Base-by-base conservation (phyloP, 2,888 invertebrate genomes). In the Embidobia sp. region DNA sequence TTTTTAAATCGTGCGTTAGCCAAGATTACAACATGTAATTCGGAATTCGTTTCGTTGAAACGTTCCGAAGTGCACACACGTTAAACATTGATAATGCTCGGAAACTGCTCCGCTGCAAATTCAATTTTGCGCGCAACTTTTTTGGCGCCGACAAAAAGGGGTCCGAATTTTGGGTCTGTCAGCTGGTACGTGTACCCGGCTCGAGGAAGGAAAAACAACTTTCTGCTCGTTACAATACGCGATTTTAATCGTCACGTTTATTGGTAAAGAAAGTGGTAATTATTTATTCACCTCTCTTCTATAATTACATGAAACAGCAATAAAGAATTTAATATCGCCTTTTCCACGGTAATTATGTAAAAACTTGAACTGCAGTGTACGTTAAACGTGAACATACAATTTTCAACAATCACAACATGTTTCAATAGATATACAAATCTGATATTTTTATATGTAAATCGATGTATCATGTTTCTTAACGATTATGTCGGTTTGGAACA, bases 371-470 rank as follows among this genome's bases (percentile, higher is more conserved):
- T 27, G 19, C 16, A 18, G 3, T 48, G 5, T 19, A 31, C 46
- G 11, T 72, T 33, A 33, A 40, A 59, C 44, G 35, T 61, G 29
- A 53, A 26, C 42, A 15, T 11, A 8, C 22, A 59, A 26, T 10
- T 61, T 27, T 2, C 26, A 46, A n/a, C 16, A 35, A 49, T 59
- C 26, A 13, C 29, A 53, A 48, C 37, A 40, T 22, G 61, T 66
- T 70, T 77, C 55, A 79, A 77, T 59, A 78, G 69, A 37, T 48
- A 61, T 59, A 63, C 63, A 70, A 69, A 61, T 69, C 63, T 22
- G 6, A 4, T 3, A 67, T 44, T 59, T 76, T 44, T 35, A 29
- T 46, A 19, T 15, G 26, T 19, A n/a, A 26, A 44, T 46, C 22
- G 22, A 22, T 22, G 22, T 22, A 22, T 48, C 46, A 44, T n/a